Evolutionary conservation across 1,140 invertebrate species (phyloP).

Genomic region (Pseudomyrmex gracilis): DNA sequence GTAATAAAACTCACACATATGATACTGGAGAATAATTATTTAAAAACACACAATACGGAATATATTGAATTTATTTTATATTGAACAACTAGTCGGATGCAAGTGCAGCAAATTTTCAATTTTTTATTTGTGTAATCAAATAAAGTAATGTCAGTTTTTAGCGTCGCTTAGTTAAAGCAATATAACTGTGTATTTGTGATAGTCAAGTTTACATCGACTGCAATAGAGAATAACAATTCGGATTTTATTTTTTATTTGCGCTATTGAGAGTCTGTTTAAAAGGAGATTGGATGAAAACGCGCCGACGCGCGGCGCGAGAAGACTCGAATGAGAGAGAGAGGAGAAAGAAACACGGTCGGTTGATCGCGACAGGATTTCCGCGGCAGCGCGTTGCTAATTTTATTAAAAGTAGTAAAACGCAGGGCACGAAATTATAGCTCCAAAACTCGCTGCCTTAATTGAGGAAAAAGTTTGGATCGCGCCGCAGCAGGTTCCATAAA

Average conservation of each 20-base stretch:
- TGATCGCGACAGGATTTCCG: conserved; percentile 25
- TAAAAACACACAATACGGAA: conserved; percentile 26
- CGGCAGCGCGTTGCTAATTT: conserved; percentile 45
- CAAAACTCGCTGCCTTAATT: conserved; percentile 56
- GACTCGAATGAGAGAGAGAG: neutral
- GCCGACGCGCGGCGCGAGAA: neutral
- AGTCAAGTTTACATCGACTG: neutral
- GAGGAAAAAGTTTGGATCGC: conserved; percentile 54
- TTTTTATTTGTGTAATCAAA: neutral
- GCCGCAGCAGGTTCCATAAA: conserved; percentile 50
- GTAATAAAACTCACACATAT: conserved; percentile 14
- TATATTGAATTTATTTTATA: conserved; percentile 25
- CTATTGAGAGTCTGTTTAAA: conserved; percentile 1
- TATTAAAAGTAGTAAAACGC: conserved; percentile 59
- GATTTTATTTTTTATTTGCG: conserved; percentile 2
- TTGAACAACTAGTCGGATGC: conserved; percentile 1
- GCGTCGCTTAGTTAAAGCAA: neutral
- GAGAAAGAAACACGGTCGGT: neutral
- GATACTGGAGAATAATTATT: neutral
- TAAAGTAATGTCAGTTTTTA: conserved; percentile 5
- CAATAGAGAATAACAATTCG: neutral
- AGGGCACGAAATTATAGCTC: conserved; percentile 46
- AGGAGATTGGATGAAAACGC: neutral
- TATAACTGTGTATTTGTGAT: neutral
- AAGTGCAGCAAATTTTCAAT: conserved; percentile 2